Evolutionary conservation across 2,888 invertebrate species (phyloP).

Genomic region (Drosophila nr. perissopoda): DNA sequence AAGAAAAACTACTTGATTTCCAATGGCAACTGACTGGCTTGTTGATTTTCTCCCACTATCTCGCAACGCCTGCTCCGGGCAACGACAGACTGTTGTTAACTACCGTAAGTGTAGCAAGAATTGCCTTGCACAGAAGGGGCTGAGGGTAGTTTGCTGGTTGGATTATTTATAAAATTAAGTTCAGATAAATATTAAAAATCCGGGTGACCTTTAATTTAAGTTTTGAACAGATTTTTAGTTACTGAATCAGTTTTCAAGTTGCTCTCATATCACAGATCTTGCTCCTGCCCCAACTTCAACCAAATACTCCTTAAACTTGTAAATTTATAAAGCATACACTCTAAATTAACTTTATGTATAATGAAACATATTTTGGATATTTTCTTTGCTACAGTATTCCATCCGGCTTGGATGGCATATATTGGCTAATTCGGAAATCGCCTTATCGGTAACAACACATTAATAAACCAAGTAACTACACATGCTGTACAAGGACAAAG

Average conservation of each 20-base stretch:
- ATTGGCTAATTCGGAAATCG: too few species aligned
- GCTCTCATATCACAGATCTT: background rate
- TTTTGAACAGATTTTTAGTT: background rate
- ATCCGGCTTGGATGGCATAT: too few species aligned
- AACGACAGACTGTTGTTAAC: conserved; percentile 21
- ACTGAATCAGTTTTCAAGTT: background rate
- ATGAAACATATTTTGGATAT: background rate
- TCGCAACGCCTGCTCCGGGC: conserved; percentile 10
- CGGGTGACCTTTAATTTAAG: background rate
- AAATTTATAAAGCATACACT: background rate
- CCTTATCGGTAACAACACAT: too few species aligned
- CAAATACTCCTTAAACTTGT: background rate
- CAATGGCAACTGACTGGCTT: conserved; percentile 48
- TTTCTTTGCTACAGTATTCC: too few species aligned
- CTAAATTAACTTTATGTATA: background rate
- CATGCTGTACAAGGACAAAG: too few species aligned
- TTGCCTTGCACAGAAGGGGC: background rate
- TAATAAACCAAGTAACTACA: too few species aligned
- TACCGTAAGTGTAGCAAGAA: background rate
- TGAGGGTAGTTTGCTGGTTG: background rate
- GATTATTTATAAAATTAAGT: background rate
- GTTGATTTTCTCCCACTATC: conserved; percentile 12
- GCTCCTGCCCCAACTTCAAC: background rate
- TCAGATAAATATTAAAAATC: background rate
- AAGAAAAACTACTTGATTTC: conserved; percentile 23